A percentile compares a stretch with the other conserved stretches of the same genome.
phyloP scores from a whole-genome alignment of 2,888 invertebrate species.

The Dryobotodes eremita region DNA sequence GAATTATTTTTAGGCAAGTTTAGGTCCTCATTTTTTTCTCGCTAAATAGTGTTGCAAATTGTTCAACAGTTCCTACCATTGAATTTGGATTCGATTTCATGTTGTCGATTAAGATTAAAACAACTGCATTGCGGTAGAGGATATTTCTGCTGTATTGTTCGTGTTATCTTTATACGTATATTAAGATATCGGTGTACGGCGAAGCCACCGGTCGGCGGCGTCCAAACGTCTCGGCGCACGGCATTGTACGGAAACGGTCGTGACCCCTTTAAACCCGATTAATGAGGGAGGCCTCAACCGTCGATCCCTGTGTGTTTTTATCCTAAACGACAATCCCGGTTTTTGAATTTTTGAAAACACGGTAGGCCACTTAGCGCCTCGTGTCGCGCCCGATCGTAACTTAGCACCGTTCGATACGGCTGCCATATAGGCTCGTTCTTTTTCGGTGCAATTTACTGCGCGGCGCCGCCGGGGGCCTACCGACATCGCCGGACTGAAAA shows the following conservation, averaged over 20 bases:
- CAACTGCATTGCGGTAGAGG: constrained; percentile 6
- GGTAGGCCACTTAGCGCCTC: constrained; percentile 89
- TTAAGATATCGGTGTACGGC: constrained; percentile 59
- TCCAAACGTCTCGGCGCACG: constrained; percentile 76
- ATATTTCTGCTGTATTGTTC: constrained; percentile 23
- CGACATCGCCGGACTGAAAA: constrained; percentile 80
- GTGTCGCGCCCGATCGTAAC: constrained; percentile 86
- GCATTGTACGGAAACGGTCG: constrained; percentile 73
- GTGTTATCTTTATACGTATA: constrained; percentile 42
- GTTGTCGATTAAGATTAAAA: constrained; percentile 33
- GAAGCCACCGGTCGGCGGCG: constrained; percentile 70
- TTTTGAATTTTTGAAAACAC: constrained; percentile 88
- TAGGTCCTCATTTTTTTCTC: background rate
- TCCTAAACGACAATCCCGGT: constrained; percentile 78
- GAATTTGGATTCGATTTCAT: background rate
- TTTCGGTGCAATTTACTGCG: constrained; percentile 88
- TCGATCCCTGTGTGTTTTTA: constrained; percentile 77
- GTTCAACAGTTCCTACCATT: background rate
- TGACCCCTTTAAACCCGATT: constrained; percentile 85
- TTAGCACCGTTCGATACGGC: constrained; percentile 86
- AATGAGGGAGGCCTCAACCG: constrained; percentile 77
- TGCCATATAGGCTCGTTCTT: constrained; percentile 87
- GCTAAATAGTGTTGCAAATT: background rate
- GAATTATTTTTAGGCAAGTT: constrained; percentile 17
- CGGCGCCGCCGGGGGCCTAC: constrained; percentile 82